Evolutionary conservation across 2,888 invertebrate genomes (phyloP).

Genomic region (Callimorpha dominula): DNA sequence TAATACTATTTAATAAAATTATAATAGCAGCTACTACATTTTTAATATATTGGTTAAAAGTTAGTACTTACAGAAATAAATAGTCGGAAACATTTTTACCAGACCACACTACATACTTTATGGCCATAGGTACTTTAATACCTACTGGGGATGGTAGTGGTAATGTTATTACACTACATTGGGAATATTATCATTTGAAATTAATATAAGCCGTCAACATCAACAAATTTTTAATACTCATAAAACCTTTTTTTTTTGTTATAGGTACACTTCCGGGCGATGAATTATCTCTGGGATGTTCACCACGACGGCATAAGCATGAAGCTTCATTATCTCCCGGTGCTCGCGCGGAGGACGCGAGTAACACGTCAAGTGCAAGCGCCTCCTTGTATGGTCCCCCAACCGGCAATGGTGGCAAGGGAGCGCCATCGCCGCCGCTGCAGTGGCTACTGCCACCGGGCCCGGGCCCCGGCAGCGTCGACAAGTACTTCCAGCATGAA

Average conservation of each 20-base stretch:
- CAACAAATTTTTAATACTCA: neutral
- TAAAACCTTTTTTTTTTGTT: slow-evolving; percentile 65
- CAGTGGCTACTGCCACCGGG: slow-evolving; percentile 92
- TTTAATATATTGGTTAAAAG: neutral
- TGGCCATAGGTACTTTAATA: neutral
- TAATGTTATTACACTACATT: no score
- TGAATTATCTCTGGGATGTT: slow-evolving; percentile 90
- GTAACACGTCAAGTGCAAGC: slow-evolving; percentile 89
- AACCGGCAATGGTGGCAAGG: slow-evolving; percentile 77
- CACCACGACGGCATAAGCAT: slow-evolving; percentile 87
- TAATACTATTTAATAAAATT: neutral
- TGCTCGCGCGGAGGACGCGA: slow-evolving; percentile 91
- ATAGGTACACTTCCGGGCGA: slow-evolving; percentile 93
- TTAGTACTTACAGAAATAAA: neutral
- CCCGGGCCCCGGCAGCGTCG: slow-evolving; percentile 88
- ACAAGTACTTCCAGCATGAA: slow-evolving; percentile 88
- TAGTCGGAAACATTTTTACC: neutral
- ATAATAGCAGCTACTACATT: neutral
- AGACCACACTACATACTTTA: neutral
- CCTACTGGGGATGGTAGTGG: neutral
- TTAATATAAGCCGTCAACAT: neutral
- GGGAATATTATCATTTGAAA: neutral
- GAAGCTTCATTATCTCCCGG: slow-evolving; percentile 89
- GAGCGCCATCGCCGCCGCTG: slow-evolving; percentile 85
- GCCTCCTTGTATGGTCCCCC: slow-evolving; percentile 87